phyloP scores from a whole-genome alignment of 2,113 vertebrate genomes.

The Centropus unirufus region DNA sequence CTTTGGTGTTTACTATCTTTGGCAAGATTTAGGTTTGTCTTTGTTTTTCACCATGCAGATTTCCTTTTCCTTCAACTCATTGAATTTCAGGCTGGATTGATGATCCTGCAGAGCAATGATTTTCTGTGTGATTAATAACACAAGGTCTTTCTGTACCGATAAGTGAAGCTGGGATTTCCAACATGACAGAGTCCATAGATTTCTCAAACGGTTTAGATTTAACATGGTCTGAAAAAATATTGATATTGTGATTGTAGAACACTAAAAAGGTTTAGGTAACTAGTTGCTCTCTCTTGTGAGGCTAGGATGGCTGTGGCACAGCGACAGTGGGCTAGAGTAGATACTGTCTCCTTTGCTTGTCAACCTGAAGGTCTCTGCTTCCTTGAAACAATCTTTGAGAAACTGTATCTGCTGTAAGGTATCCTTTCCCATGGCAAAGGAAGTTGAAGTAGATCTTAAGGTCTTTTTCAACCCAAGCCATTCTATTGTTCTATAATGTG shows the following conservation, averaged over 20 bases:
- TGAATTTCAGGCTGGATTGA: not conserved
- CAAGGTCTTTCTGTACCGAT: not conserved
- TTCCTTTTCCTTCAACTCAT: not conserved
- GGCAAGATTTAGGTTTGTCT: not conserved
- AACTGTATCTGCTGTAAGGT: not conserved
- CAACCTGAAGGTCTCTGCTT: not conserved
- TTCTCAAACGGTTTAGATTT: not conserved
- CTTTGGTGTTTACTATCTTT: not conserved
- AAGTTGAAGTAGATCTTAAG: not conserved
- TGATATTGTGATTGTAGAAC: not conserved
- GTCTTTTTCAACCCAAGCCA: not conserved
- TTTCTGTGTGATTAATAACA: conserved; percentile 1
- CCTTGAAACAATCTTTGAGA: not conserved
- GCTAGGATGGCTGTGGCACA: not conserved
- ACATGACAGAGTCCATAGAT: not conserved
- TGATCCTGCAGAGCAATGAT: not conserved
- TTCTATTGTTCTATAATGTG: not conserved
- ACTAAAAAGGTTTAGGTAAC: not conserved
- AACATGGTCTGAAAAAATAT: not conserved
- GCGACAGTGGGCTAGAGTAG: not conserved
- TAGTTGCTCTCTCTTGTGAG: not conserved
- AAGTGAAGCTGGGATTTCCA: conserved; percentile 6
- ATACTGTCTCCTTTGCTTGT: not conserved
- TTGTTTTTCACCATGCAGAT: not conserved
- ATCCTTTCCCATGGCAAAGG: not conserved